Base-by-base conservation (phyloP, 2,888 invertebrate species). In the Tubulanus polymorphus region DNA sequence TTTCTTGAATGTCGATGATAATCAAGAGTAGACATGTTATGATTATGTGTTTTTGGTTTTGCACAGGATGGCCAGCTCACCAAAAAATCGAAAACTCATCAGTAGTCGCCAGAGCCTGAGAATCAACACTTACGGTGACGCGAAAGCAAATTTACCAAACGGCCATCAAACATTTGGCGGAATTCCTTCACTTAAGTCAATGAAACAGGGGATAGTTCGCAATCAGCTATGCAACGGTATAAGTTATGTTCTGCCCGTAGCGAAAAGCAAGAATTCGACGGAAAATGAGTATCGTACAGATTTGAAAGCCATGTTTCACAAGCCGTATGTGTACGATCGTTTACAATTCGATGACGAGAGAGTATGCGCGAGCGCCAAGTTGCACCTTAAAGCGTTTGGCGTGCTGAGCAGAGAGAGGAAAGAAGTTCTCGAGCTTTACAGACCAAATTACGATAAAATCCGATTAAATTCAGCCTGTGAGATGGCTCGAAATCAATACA, bases 291-390 rank as follows among this genome's bases (percentile, higher is more conserved):
- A 65, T 57, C 56, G 71, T 15, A 74, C 73, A 18, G 71, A 74
- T 49, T 57, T 74, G 5, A 47, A 73, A 26, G 68, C 68, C 1
- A 71, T 74, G 72, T 74, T 74, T 59, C 67, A 68, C 52, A 71
- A 73, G 32, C 73, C 72, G 1, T 74, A 74, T 53, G 64, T 64
- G 10, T 62, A 63, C 37, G 67, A 70, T 35, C 56, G 63, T 15
- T 48, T 55, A 0, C 51, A 50, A 15, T 71, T 68, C 54, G 65
- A 69, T 47, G 72, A 73, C 41, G 64, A 54, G 37, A 62, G 62
- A 37, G 59, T 69, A 5, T 60, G 57, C 32, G 57, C 64, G 20
- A 71, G 70, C 60, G 67, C 69, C 5, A 65, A 65, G 52, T 46
- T 65, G 18, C 72, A 71, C 61, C 70, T 73, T 53, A 58, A 57